Evolutionary conservation across 2,797 vertebrate genomes (phyloP), one percentile per base, ranked within the genome.

Genomic region (Melopsittacus undulatus): DNA sequence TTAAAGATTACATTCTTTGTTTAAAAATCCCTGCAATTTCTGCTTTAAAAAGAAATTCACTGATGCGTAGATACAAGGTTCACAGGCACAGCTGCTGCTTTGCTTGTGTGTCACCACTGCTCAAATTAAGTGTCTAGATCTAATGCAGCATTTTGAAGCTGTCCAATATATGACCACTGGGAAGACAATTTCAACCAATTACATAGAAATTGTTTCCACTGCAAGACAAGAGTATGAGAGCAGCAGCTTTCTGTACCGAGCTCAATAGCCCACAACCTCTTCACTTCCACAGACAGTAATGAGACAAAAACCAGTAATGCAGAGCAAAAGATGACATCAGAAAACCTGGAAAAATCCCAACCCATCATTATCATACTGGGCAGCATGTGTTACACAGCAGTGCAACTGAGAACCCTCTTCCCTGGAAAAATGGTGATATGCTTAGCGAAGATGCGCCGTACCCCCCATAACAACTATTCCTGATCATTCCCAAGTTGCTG

Each of bases 1-100:
- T 80, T 82, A 93, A 82, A 94, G 21, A 95, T 84, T 56, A 88
- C 34, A 57, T 72, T 92, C 19, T 84, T 89, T 90, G 59, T 76
- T 95, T 92, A 36, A 77, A 96, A 94, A 89, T 80, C 46, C 74
- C 63, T 57, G 52, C 80, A 96, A 64, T 92, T 82, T 45, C 70
- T 77, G 36, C 76, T 90, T 94, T 49, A 59, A 66, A 85, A 93
- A 83, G 38, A 84, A 92, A 81, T 68, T 68, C 70, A 83, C 24
- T 36, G 68, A 83, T 80, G 54, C 66, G 63, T 1, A 89, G 72
- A 89, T 10, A 64, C 15, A 62, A 21, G 24, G 56, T 86, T 88
- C 51, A 76, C 27, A 54, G 64, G 48, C 54, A 76, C 42, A 92
- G 85, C 88, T 84, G 61, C 63, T 56, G 89, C 64, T 64, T 90